phyloP scores from a whole-genome alignment of 2,888 invertebrate genomes.

The Pristionchus mayeri region DNA sequence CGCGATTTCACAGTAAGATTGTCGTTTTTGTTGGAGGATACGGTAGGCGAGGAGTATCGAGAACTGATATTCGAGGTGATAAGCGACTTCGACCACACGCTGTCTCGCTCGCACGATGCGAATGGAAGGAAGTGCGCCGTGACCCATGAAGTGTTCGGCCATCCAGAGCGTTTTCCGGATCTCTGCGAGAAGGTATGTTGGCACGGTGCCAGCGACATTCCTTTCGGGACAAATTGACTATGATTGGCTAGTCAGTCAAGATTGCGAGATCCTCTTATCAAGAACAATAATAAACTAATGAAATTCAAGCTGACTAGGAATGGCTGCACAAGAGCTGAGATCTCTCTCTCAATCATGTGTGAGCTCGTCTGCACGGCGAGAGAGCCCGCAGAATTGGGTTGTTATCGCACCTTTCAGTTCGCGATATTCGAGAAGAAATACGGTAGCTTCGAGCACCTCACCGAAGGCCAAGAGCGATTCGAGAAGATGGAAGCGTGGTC shows the following conservation, averaged over 20 bases:
- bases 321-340: neutral
- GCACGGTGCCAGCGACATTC: neutral
- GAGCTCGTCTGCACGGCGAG: too few species aligned
- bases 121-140: neutral
- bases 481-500: slow-evolving; percentile 18
- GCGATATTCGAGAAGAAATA: neutral
- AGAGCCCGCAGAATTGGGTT: too few species aligned
- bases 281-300: too few species aligned
- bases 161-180: neutral
- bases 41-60: neutral
- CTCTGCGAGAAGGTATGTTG: neutral
- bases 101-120: neutral
- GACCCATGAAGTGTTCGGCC: slow-evolving; percentile 4
- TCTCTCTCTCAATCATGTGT: neutral
- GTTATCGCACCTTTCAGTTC: slow-evolving; percentile 12
- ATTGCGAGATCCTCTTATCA: too few species aligned
- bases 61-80: neutral
- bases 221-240: neutral
- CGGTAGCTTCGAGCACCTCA: neutral
- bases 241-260: neutral
- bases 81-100: slow-evolving; percentile 26
- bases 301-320: neutral
- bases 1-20: neutral
- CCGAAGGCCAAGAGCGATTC: neutral
- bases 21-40: neutral